phyloP scores from a whole-genome alignment of 2,888 invertebrate species.

The Folsomia manolachei region DNA sequence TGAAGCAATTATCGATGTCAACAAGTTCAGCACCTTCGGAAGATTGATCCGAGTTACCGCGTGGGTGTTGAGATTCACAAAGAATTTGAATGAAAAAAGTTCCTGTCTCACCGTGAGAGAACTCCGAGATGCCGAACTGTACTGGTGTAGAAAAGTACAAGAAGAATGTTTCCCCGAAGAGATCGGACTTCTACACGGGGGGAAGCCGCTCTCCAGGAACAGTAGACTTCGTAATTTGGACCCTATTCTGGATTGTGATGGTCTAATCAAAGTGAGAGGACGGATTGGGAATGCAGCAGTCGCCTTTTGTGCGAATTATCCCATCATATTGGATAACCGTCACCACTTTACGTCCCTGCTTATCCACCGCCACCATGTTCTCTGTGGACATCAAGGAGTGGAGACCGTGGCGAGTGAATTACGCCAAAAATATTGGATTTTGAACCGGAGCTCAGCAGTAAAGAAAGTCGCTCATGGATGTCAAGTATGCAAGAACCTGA shows the following conservation, averaged over 20 bases:
- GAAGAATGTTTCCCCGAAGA: constrained; percentile 19
- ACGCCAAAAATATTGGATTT: constrained; percentile 19
- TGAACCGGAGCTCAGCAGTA: constrained; percentile 14
- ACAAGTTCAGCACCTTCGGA: too few relatives aligned
- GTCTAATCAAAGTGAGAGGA: constrained; percentile 8
- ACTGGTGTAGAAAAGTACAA: constrained; percentile 2
- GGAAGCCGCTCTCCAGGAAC: background rate
- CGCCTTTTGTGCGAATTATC: background rate
- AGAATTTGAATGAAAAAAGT: background rate
- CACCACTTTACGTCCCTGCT: constrained; percentile 19
- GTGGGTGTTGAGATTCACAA: background rate
- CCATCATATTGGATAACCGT: constrained; percentile 18
- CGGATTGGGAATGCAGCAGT: background rate
- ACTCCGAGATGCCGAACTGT: background rate
- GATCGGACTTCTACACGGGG: background rate
- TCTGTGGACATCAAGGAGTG: constrained; percentile 20
- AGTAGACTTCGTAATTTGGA: constrained; percentile 9
- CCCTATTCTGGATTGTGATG: constrained; percentile 3
- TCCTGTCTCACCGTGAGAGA: background rate
- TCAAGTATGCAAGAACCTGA: constrained; percentile 4
- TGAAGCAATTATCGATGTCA: too few relatives aligned
- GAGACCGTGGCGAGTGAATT: constrained; percentile 17
- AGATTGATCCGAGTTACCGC: background rate
- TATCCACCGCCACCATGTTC: constrained; percentile 10
- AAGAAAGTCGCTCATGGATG: constrained; percentile 15